Percentiles rank a stretch among this genome's conserved stretches.
Conservation (phyloP, 1,140 invertebrate genomes). For the Stenopsyche tienmushanensis region DNA sequence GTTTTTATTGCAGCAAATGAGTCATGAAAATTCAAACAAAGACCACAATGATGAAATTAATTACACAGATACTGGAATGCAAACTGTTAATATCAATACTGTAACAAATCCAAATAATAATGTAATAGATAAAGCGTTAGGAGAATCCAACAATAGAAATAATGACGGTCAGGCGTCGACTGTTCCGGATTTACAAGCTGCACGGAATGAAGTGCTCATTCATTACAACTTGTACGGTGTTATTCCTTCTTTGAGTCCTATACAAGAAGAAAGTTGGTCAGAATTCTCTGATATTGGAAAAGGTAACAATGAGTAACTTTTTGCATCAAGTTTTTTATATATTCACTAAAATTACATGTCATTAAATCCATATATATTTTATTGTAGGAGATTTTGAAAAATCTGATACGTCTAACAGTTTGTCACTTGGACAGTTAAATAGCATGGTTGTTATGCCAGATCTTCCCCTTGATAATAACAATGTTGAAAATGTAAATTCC, state of each 20-base stretch:
- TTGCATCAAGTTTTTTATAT: neutral
- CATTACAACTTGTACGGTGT: slow-evolving; percentile 60
- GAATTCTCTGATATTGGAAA: slow-evolving; percentile 41
- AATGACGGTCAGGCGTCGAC: no score
- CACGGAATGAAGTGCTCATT: slow-evolving; percentile 48
- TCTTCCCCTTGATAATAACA: slow-evolving; percentile 38
- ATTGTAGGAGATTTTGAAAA: slow-evolving; percentile 49
- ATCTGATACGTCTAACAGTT: slow-evolving; percentile 52
- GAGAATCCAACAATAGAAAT: no score
- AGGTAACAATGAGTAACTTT: slow-evolving; percentile 18
- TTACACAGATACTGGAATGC: no score
- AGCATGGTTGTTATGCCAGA: slow-evolving; percentile 46
- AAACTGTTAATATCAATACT: no score
- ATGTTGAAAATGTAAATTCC: slow-evolving; percentile 12
- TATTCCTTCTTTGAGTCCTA: slow-evolving; percentile 59
- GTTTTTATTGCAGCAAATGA: no score
- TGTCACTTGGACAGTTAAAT: slow-evolving; percentile 50
- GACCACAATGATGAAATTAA: no score
- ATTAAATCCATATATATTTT: slow-evolving; percentile 21
- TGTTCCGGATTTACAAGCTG: no score
- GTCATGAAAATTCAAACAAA: no score
- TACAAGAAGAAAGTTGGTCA: slow-evolving; percentile 61
- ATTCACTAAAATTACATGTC: neutral
- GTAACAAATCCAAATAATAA: no score
- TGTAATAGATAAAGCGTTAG: no score